These are phyloP conservation scores for Cyclargus thomasi DNA, from an alignment of 1,140 invertebrate species.

Conservation along the genomic window DNA sequence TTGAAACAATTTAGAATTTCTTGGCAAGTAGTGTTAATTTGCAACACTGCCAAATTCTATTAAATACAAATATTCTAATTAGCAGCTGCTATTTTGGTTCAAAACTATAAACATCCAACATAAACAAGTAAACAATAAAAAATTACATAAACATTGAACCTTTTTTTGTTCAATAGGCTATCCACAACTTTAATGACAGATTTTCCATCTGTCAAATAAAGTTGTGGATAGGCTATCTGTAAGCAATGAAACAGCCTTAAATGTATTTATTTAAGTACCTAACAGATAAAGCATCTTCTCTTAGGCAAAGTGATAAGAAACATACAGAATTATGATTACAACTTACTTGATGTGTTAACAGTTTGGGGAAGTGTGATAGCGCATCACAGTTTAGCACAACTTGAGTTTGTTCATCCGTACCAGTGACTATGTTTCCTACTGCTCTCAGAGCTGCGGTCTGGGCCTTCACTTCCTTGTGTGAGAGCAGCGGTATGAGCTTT, in stretches of 20 bases:
- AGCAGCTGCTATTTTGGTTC: neutral
- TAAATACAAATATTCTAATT: neutral
- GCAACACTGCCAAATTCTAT: neutral
- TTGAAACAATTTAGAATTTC: neutral
- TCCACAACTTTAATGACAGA: too few relatives aligned
- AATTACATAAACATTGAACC: neutral
- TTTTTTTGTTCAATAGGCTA: neutral
- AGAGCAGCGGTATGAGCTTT: conserved; percentile 94
- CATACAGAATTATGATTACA: neutral
- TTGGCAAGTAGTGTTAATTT: neutral
- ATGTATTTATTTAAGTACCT: neutral
- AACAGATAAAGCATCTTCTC: neutral
- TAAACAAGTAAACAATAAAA: neutral
- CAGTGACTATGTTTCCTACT: conserved; percentile 99
- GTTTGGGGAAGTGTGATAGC: conserved; percentile 91
- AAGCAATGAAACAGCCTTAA: too few relatives aligned
- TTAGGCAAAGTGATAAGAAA: neutral
- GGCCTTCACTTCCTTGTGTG: conserved; percentile 97
- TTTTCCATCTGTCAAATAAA: too few relatives aligned
- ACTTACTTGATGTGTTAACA: conserved; percentile 86
- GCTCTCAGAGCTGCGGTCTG: conserved; percentile 97
- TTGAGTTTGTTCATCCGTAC: conserved; percentile 99
- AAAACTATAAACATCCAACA: too few relatives aligned
- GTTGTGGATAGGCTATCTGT: too few relatives aligned
- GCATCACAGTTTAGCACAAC: conserved; percentile 94